Evolutionary conservation across 2,888 invertebrate species (phyloP).

Genomic region (Pseudococcus longispinus): DNA sequence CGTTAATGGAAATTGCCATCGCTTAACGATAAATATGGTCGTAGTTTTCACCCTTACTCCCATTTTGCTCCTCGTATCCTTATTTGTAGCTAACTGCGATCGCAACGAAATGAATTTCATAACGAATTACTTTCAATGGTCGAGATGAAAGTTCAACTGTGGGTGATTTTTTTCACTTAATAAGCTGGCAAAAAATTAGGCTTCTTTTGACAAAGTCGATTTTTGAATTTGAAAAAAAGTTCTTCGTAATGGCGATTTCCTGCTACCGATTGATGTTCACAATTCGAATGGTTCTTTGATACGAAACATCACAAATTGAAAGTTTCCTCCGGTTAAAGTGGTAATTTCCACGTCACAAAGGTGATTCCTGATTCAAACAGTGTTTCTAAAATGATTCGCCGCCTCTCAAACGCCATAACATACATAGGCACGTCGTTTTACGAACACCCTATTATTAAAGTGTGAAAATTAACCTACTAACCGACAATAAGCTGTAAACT

Average conservation of each 20-base stretch:
- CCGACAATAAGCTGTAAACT: neutral
- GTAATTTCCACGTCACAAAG: neutral
- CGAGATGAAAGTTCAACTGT: neutral
- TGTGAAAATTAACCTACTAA: constrained; percentile 1
- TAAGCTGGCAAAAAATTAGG: neutral
- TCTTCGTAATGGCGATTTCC: neutral
- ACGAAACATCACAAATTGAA: neutral
- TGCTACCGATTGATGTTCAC: neutral
- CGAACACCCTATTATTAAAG: neutral
- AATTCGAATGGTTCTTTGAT: neutral
- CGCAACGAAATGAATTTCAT: neutral
- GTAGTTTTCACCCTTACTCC: neutral
- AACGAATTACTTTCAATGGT: neutral
- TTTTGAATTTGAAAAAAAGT: neutral
- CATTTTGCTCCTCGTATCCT: neutral
- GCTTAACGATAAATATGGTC: neutral
- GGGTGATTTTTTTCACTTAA: neutral
- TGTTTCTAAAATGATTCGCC: neutral
- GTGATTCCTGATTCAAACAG: neutral
- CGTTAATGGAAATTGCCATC: neutral
- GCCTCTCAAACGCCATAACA: too few relatives aligned
- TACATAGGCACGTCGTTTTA: neutral
- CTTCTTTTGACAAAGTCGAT: neutral
- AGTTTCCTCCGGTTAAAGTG: neutral
- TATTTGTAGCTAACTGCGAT: neutral